Conservation (phyloP, 2,888 invertebrate genomes). For the Eubasilissa splendida region DNA sequence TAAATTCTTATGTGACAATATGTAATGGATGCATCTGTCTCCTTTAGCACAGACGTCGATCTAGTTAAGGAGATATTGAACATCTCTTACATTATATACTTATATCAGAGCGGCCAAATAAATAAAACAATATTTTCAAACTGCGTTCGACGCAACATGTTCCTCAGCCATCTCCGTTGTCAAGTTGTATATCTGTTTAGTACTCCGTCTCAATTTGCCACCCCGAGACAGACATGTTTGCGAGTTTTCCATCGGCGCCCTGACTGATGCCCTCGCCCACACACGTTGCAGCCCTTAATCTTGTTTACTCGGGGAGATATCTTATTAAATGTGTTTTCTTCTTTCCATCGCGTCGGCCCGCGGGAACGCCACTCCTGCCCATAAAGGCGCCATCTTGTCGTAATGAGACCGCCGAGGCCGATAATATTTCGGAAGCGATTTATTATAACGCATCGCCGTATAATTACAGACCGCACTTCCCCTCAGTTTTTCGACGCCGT, state of each 20-base stretch:
- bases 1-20: too few relatives aligned
- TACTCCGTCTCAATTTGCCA: conserved; percentile 8
- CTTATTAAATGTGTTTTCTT: conserved; percentile 57
- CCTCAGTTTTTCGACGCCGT: conserved; percentile 33
- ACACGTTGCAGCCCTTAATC: conserved; percentile 55
- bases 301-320: conserved; percentile 57
- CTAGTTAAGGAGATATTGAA: too few relatives aligned
- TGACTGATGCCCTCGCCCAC: conserved; percentile 31
- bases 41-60: too few relatives aligned
- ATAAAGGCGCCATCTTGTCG: conserved; percentile 56
- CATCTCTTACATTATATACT: too few relatives aligned
- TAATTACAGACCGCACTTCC: conserved; percentile 54
- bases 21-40: too few relatives aligned
- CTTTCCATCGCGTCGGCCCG: conserved; percentile 50
- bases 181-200: neutral
- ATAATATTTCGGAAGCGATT: conserved; percentile 58
- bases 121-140: too few relatives aligned
- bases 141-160: neutral
- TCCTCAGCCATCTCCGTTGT: neutral
- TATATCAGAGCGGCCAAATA: too few relatives aligned
- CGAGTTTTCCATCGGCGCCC: neutral
- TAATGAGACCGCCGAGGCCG: conserved; percentile 58
- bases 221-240: neutral
- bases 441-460: conserved; percentile 57
- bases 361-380: conserved; percentile 54